A percentile compares a stretch with the other conserved stretches of the same genome.
These are phyloP conservation scores for Diorhabda sublineata DNA, from an alignment of 1,140 invertebrate species.

Conservation along the genomic window DNA sequence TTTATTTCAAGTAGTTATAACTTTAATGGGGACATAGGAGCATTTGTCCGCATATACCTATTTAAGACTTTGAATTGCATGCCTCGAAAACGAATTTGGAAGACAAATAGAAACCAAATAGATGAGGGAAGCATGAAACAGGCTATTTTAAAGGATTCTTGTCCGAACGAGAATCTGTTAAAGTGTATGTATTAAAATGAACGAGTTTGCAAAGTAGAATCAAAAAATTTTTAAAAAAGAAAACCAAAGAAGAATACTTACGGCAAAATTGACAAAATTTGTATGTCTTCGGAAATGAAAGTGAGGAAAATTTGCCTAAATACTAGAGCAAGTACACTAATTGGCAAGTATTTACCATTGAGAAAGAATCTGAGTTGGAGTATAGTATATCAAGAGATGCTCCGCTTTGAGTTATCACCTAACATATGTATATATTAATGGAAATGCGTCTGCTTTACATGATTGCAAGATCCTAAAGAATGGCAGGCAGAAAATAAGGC, in stretches of 20 bases:
- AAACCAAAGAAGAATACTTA: neutral
- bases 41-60: no score
- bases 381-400: conserved; percentile 7
- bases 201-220: neutral
- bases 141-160: neutral
- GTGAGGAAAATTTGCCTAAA: conserved; percentile 8
- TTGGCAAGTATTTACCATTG: conserved; percentile 22
- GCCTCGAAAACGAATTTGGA: neutral
- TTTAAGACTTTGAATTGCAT: neutral
- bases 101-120: neutral
- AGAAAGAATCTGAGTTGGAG: conserved; percentile 25
- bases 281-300: neutral
- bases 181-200: neutral
- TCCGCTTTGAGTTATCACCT: no score
- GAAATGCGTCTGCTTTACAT: conserved; percentile 25
- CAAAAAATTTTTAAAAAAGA: neutral
- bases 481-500: conserved; percentile 41
- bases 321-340: conserved; percentile 19
- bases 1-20: no score
- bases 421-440: conserved; percentile 17
- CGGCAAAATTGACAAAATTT: neutral
- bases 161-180: neutral
- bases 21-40: no score
- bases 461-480: conserved; percentile 30
- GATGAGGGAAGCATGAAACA: neutral